Evolutionary conservation across 2,797 vertebrate genomes (phyloP).

Genomic region (Acanthiza pusilla): DNA sequence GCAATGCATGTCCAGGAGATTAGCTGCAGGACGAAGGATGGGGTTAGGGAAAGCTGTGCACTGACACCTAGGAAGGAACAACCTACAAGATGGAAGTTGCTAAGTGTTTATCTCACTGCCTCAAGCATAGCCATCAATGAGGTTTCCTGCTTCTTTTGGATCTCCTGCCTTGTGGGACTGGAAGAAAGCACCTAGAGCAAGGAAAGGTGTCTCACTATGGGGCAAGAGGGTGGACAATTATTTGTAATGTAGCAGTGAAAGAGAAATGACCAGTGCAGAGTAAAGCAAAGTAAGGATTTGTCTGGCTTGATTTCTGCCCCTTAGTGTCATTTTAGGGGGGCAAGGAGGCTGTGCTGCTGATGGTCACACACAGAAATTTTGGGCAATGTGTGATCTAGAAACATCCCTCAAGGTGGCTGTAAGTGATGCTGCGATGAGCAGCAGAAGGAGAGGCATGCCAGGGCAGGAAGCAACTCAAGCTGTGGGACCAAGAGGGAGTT

Average conservation of each 20-base stretch:
- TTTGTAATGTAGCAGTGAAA: fast-evolving
- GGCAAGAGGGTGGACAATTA: neutral
- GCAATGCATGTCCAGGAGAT: neutral
- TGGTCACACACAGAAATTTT: neutral
- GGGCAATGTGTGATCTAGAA: neutral
- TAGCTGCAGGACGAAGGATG: neutral
- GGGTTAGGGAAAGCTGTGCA: neutral
- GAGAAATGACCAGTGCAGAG: neutral
- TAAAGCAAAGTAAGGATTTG: neutral
- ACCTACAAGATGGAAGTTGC: neutral
- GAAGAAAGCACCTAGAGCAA: neutral
- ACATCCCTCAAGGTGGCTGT: neutral
- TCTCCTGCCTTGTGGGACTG: neutral
- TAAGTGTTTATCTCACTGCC: neutral
- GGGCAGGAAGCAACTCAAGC: neutral
- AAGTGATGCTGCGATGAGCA: neutral
- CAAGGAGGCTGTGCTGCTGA: neutral
- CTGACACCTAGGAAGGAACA: neutral
- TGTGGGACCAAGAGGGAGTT: neutral
- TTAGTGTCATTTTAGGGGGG: neutral
- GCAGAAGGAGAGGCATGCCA: neutral
- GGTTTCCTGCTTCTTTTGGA: neutral
- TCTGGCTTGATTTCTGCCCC: neutral
- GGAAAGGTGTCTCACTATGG: neutral
- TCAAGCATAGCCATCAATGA: neutral